phyloP scores from a whole-genome alignment of 2,888 invertebrate species.

The Ypsolopha sequella region DNA sequence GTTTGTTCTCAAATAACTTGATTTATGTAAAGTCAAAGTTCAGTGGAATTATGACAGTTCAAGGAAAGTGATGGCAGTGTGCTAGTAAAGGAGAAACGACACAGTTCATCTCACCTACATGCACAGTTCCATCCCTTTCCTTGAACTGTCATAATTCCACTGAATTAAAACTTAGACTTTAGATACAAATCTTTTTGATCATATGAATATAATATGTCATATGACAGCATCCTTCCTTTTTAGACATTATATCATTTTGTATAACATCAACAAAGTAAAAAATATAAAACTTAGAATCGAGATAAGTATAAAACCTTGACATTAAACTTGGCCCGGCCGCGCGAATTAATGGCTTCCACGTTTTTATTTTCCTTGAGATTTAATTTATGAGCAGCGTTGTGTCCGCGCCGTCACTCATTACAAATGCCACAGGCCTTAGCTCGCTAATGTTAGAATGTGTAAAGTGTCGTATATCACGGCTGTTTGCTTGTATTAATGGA shows the following conservation, averaged over 20 bases:
- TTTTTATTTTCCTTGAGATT: constrained; percentile 71
- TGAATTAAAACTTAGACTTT: not conserved
- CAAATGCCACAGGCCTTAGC: constrained; percentile 50
- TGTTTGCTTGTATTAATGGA: constrained; percentile 39
- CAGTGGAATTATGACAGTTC: too few species aligned
- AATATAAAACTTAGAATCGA: constrained; percentile 62
- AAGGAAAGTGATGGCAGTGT: too few species aligned
- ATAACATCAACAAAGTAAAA: constrained; percentile 51
- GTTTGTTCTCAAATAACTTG: not conserved
- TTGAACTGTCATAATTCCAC: too few species aligned
- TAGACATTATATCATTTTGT: constrained; percentile 44
- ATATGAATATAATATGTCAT: not conserved
- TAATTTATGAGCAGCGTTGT: constrained; percentile 63
- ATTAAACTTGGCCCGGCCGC: constrained; percentile 69
- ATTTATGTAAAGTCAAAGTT: too few species aligned
- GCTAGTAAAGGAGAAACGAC: too few species aligned
- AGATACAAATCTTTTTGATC: not conserved
- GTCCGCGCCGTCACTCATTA: constrained; percentile 59
- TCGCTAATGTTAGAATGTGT: constrained; percentile 60
- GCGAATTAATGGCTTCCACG: constrained; percentile 71
- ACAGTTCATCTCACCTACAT: too few species aligned
- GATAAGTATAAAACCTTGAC: constrained; percentile 69
- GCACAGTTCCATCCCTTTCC: too few species aligned
- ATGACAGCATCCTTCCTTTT: constrained; percentile 27
- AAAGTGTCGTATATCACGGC: constrained; percentile 61